Percentiles rank a stretch among this genome's conserved stretches.
phyloP scores from a whole-genome alignment of 2,888 invertebrate genomes.

The Zygogramma bicolorata region DNA sequence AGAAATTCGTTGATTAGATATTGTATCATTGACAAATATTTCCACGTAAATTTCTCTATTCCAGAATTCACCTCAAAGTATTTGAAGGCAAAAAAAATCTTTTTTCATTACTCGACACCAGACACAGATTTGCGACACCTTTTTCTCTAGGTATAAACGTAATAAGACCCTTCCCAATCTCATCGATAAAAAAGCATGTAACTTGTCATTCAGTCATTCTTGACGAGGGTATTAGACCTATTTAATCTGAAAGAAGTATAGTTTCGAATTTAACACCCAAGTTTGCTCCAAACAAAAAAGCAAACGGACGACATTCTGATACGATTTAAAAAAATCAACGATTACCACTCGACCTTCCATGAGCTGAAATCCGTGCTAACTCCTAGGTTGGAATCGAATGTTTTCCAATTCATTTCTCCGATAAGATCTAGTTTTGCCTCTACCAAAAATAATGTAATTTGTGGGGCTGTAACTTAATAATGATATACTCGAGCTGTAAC shows the following conservation, averaged over 20 bases:
- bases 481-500: constrained; percentile 59
- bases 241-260: constrained; percentile 33
- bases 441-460: constrained; percentile 38
- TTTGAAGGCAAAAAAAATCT: too few relatives aligned
- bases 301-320: constrained; percentile 53
- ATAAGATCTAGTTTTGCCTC: constrained; percentile 26
- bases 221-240: constrained; percentile 31
- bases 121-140: too few relatives aligned
- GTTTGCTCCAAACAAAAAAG: constrained; percentile 60
- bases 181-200: not conserved
- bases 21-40: too few relatives aligned
- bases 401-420: constrained; percentile 14
- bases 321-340: constrained; percentile 50
- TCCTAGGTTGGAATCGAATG: not conserved
- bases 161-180: not conserved
- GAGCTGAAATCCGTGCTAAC: constrained; percentile 21
- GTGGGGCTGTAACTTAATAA: constrained; percentile 58
- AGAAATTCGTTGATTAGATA: too few relatives aligned
- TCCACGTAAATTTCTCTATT: too few relatives aligned
- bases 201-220: not conserved
- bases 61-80: too few relatives aligned
- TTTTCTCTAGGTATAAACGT: not conserved
- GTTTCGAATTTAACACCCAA: constrained; percentile 60
- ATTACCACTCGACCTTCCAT: constrained; percentile 28
- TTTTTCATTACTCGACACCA: too few relatives aligned